These are phyloP conservation scores for Harpagoxenus sublaevis DNA, from an alignment of 2,888 invertebrate species.

Conservation along the genomic window DNA sequence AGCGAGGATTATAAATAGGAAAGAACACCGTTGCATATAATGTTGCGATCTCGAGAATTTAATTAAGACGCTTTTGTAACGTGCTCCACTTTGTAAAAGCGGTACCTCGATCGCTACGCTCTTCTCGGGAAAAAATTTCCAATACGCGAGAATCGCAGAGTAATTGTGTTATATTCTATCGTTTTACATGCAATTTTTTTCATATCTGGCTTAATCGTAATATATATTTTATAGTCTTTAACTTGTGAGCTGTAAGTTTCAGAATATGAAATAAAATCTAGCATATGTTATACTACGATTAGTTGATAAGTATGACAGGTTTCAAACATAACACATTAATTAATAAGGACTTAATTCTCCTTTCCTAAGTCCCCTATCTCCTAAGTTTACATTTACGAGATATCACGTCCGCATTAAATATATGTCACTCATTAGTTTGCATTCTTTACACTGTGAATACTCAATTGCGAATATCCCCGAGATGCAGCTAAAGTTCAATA, in stretches of 20 bases:
- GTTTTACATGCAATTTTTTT: background rate
- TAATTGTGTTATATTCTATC: background rate
- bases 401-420: constrained; percentile 25
- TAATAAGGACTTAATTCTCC: background rate
- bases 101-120: background rate
- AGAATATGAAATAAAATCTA: background rate
- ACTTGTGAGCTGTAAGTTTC: too few relatives aligned
- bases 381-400: constrained; percentile 5
- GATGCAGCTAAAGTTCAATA: constrained; percentile 35
- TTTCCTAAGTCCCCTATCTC: background rate
- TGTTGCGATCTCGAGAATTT: constrained; percentile 33
- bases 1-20: constrained; percentile 45
- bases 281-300: background rate
- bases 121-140: constrained; percentile 8
- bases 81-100: constrained; percentile 22
- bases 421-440: constrained; percentile 32
- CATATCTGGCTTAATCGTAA: background rate
- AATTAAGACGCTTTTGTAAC: constrained; percentile 37
- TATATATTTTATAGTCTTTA: background rate
- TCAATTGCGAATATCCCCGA: constrained; percentile 21
- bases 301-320: background rate
- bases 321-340: background rate
- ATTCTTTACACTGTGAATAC: constrained; percentile 19
- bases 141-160: background rate
- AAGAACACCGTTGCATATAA: constrained; percentile 37